Conservation (phyloP, 2,113 vertebrate genomes). For the Malurus alboscapulatus region DNA sequence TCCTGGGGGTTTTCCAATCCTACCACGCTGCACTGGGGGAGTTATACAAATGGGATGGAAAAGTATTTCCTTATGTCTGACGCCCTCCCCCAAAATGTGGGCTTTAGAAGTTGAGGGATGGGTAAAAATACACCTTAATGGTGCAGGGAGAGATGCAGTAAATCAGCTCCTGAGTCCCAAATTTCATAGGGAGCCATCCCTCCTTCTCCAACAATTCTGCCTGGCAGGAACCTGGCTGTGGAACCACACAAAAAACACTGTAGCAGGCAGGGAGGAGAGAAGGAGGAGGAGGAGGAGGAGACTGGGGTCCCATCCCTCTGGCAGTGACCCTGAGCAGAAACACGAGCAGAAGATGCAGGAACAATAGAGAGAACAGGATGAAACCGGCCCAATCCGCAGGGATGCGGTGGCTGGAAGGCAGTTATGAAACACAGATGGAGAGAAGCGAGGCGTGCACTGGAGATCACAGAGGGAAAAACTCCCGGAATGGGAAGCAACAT, state of each 20-base stretch:
- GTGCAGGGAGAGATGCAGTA: background rate
- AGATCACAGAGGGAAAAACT: background rate
- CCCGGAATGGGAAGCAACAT: background rate
- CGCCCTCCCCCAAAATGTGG: accelerated
- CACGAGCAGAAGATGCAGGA: background rate
- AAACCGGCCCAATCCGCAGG: background rate
- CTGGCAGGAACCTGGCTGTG: background rate
- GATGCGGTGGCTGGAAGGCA: background rate
- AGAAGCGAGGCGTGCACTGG: background rate
- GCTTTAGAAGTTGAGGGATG: background rate
- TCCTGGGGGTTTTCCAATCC: background rate
- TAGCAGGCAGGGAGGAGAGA: background rate
- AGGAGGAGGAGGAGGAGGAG: background rate
- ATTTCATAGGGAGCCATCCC: background rate
- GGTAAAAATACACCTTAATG: background rate
- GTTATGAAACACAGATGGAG: slow-evolving; percentile 30
- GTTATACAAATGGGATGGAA: background rate
- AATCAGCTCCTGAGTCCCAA: background rate
- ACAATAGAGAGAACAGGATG: slow-evolving; percentile 14
- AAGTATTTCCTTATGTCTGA: background rate
- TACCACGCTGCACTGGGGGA: background rate
- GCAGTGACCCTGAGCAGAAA: background rate
- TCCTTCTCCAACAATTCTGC: background rate
- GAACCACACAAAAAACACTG: accelerated
- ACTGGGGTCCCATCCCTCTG: background rate